Base-by-base conservation (phyloP, 2,797 vertebrate species). In the Thaleichthys pacificus region DNA sequence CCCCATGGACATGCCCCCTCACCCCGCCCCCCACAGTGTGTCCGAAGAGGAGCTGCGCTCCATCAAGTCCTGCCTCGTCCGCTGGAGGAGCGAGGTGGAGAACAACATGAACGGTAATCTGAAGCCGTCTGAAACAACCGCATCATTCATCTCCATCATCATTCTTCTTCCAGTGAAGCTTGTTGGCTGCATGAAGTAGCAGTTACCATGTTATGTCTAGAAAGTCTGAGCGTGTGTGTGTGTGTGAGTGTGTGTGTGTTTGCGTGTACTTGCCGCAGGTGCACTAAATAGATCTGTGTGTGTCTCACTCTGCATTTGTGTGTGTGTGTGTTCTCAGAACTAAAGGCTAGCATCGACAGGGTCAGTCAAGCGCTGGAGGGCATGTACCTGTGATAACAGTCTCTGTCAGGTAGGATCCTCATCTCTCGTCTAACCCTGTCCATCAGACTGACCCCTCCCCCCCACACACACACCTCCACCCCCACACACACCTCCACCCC, bases 11-110 rank as follows among this genome's bases (percentile, higher is more conserved):
- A 72, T 76, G 61, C 79, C 87, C 0, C 85, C 91, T 1, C 66
- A 83, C 17, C 96, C 96, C 0, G 94, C 95, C 12, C 96, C 97
- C 5, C 92, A 77, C 30, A 84, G 88, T 21, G 85, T 93, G 72
- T 94, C 94, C 0, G 88, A 95, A 4, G 95, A 97, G 12, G 97
- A 99, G 88, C 91, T 98, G 62, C 89, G 71, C 78, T 94, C 94
- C 1, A 93, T 98, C 2, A 94, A 89, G 82, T 88, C 79, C 1
- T 99, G 97, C 83, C 92, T 99, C 22, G 96, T 95, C 84, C 94
- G 96, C 5, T 99, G 97, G 97, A 96, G 95, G 81, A 85, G 87
- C 0, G 96, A 99, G 84, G 96, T 95, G 0, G 93, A 99, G 47
- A 96, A 94, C n/a, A 96, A 97, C 1, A 90, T 98, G 63, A 93